Evolutionary conservation across 2,113 vertebrate species (phyloP), one percentile per base, ranked within the genome.

Genomic region (Misgurnus anguillicaudatus): DNA sequence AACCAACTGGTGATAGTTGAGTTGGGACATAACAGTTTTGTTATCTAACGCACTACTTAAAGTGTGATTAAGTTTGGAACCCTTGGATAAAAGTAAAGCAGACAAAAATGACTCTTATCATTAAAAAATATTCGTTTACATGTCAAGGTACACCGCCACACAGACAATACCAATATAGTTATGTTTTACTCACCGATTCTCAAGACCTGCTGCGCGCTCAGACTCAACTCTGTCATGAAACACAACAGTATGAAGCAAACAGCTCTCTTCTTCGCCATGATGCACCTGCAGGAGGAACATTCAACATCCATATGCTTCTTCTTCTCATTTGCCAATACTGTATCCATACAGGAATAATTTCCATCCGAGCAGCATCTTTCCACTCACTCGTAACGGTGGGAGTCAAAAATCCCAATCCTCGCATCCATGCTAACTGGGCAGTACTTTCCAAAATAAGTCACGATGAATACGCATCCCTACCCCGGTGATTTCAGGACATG

Each of bases 131-230:
- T 16, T 13, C 48, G 4, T 51, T 51, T 14, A 51, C 11, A 51
- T 51, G 14, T 47, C 13, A 3, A 48, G 1, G 47, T 14, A 4
- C 13, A 51, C 3, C 11, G 48, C 48, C 13, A 48, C 11, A 11
- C 13, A 13, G 48, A 51, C 14, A 51, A 14, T 14, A 51, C 5
- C 14, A 0, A 51, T 14, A 4, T 14, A 16, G 16, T 51, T 5
- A 65, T 80, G 16, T 51, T 5, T 63, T 80, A 94, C 95, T 96
- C 89, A 98, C 96, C 96, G 87, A 98, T 95, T 88, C 96, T 90
- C 85, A 98, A 93, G 84, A 97, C 95, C 91, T 97, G 96, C 89
- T 94, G 95, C 55, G 91, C 90, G 88, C 93, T 94, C 78, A 90
- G 90, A 76, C 94, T 93, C 87, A 96, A 87, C 88, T 89, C 89